Base-by-base conservation (phyloP, 2,888 invertebrate species). In the Hirtodrosophila duncani region DNA sequence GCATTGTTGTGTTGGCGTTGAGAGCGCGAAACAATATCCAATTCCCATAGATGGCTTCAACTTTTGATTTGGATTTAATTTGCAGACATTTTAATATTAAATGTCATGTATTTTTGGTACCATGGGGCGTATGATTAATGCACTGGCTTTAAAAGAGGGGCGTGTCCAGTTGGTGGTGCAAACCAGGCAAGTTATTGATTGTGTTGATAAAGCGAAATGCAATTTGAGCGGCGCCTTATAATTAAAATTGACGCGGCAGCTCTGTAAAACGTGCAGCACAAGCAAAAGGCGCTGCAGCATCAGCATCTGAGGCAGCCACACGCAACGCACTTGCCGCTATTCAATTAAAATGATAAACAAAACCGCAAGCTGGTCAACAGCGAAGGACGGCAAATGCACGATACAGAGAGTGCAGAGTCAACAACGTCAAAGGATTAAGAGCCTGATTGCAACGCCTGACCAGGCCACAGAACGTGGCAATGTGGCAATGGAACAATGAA, bases 261-360 rank as follows among this genome's bases (percentile, higher is more conserved):
- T n/a, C n/a, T 56, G 55, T 49, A 52, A 24, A 37, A 21, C 24
- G 38, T 6, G 34, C 27, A 46, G 37, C 33, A 29, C 14, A 10
- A 21, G 7, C 20, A 8, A 11, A 17, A 10, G 27, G 33, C 18
- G 51, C 20, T 10, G 20, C n/a, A 18, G 8, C 50, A 51, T 23
- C 14, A 16, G 52, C 23, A 51, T 26, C 83, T 31, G 89, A 88
- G 41, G 88, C 45, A 33, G 49, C 41, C 68, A 69, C 70, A 78
- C 64, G 83, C 72, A 60, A 72, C 70, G 8, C 87, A 66, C 89
- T 89, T 9, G 88, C 89, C 16, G 88, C 89, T 55, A 67, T 70
- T 62, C 67, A 78, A 74, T 64, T 64, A 64, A 74, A 78, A 57
- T 41, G 23, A 29, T 55, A 29, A 46, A 44, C 37, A 52, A 63